These are phyloP conservation scores for Mus caroli DNA, from an alignment of 2,797 vertebrate genomes.

Conservation along the genomic window DNA sequence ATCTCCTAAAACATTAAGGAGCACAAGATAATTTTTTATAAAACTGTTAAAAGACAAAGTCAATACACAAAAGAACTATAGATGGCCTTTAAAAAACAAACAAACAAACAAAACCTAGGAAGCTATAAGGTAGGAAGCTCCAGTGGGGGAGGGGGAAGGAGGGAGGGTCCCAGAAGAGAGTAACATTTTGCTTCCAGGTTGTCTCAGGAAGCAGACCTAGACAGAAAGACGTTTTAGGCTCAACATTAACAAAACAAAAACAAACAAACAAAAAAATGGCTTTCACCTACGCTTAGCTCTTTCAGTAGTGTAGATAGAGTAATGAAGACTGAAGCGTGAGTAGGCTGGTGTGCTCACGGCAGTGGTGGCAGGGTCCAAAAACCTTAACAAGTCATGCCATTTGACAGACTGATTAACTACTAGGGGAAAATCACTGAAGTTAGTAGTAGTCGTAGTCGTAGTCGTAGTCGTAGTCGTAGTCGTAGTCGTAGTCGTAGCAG, in stretches of 20 bases:
- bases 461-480: too few species aligned
- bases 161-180: not conserved
- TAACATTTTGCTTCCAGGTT: not conserved
- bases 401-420: not conserved
- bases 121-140: not conserved
- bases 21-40: slow-evolving; percentile 28
- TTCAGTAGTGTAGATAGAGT: not conserved
- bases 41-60: not conserved
- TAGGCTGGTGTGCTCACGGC: too few species aligned
- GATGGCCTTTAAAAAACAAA: not conserved
- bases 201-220: not conserved
- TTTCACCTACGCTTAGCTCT: not conserved
- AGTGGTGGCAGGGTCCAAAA: not conserved
- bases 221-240: not conserved
- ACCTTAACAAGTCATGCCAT: not conserved
- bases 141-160: fast-evolving
- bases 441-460: too few species aligned
- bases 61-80: slow-evolving; percentile 6
- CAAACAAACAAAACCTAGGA: not conserved
- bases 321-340: not conserved
- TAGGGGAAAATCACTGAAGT: not conserved
- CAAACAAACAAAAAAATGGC: not conserved
- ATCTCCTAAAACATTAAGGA: not conserved
- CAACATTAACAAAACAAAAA: not conserved
- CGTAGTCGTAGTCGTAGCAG: too few species aligned